phyloP scores from a whole-genome alignment of 2,797 vertebrate genomes.

The Galago senegalensis region DNA sequence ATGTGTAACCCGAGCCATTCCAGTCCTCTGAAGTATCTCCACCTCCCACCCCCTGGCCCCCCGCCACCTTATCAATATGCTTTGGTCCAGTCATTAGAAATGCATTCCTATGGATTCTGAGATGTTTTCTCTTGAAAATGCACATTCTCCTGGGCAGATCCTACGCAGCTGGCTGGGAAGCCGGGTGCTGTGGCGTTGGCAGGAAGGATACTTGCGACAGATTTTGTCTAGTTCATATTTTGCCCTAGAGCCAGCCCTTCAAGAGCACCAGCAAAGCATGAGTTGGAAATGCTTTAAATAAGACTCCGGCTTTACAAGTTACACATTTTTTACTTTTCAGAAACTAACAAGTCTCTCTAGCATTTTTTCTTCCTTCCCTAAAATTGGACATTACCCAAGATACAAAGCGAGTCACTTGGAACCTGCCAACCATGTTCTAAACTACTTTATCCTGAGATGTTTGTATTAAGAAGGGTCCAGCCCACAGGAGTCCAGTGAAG shows the following conservation, averaged over 20 bases:
- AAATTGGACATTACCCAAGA: constrained; percentile 71
- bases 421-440: constrained; percentile 65
- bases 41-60: neutral
- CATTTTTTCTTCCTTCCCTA: constrained; percentile 61
- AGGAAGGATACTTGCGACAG: neutral
- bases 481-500: constrained; percentile 68
- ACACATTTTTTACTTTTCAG: constrained; percentile 68
- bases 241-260: constrained; percentile 16
- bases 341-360: constrained; percentile 69
- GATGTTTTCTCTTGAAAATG: neutral
- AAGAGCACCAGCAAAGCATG: neutral
- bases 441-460: constrained; percentile 63
- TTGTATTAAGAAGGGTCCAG: constrained; percentile 68
- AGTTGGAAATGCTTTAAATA: constrained; percentile 8
- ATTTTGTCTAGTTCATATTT: neutral
- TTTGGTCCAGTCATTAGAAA: neutral
- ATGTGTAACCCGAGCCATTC: neutral
- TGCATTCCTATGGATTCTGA: neutral
- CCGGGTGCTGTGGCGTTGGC: neutral
- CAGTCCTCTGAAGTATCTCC: neutral
- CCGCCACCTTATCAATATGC: neutral
- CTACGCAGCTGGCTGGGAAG: neutral
- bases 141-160: neutral
- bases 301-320: constrained; percentile 29
- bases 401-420: constrained; percentile 85